Percentiles rank a stretch among this genome's conserved stretches.
Evolutionary conservation across 2,888 invertebrate species (phyloP).

Genomic region (Fissipunctia ypsillon): DNA sequence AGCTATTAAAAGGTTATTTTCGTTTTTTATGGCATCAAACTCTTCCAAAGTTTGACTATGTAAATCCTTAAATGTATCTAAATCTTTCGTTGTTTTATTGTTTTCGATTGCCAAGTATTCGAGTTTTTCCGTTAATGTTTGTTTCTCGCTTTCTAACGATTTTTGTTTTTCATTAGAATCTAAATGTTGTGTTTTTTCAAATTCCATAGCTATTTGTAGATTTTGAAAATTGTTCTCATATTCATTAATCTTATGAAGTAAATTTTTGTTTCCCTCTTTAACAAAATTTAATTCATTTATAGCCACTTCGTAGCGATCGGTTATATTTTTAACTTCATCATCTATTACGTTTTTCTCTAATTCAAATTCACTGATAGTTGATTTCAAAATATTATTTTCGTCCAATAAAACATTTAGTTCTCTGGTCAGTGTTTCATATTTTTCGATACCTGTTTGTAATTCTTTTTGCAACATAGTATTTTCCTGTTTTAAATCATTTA

Average conservation of each 20-base stretch:
- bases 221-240: slow-evolving; percentile 66
- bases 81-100: slow-evolving; percentile 57
- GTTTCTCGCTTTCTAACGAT: slow-evolving; percentile 56
- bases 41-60: slow-evolving; percentile 54
- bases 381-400: slow-evolving; percentile 70
- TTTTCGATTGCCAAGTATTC: slow-evolving; percentile 56
- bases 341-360: slow-evolving; percentile 49
- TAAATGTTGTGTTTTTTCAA: slow-evolving; percentile 55
- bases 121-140: slow-evolving; percentile 54
- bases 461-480: slow-evolving; percentile 68
- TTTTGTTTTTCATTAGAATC: slow-evolving; percentile 44
- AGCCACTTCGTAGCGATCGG: slow-evolving; percentile 35
- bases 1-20: slow-evolving; percentile 70
- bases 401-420: slow-evolving; percentile 68
- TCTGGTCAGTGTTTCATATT: slow-evolving; percentile 59
- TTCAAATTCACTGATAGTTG: slow-evolving; percentile 47
- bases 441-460: slow-evolving; percentile 60
- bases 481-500: slow-evolving; percentile 55
- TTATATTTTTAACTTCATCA: slow-evolving; percentile 62
- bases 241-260: slow-evolving; percentile 66
- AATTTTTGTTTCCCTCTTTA: slow-evolving; percentile 61
- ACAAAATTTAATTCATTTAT: slow-evolving; percentile 62
- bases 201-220: slow-evolving; percentile 58
- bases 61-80: slow-evolving; percentile 60
- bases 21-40: slow-evolving; percentile 61